A percentile compares a stretch with the other conserved stretches of the same genome.
phyloP scores from a whole-genome alignment of 2,113 vertebrate genomes.

The Colistium nudipinnis region DNA sequence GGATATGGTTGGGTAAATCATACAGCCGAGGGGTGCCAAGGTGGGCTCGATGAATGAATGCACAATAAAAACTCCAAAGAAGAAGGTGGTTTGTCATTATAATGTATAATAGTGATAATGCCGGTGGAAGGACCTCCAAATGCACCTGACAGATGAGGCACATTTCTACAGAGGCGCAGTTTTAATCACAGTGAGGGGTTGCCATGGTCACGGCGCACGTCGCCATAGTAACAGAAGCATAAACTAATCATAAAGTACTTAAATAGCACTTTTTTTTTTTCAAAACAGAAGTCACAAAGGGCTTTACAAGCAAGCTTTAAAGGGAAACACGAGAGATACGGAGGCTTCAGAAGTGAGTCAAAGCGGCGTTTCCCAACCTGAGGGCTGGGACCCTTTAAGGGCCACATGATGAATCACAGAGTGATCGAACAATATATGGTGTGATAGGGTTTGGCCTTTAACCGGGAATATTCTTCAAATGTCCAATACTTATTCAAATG shows the following conservation, averaged over 20 bases:
- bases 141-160: conserved; percentile 25
- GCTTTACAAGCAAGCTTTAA: conserved; percentile 7
- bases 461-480: too few species aligned
- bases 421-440: not conserved
- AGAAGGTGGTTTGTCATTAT: not conserved
- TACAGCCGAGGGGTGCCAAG: conserved; percentile 10
- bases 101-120: not conserved
- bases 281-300: conserved; percentile 13
- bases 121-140: conserved; percentile 6
- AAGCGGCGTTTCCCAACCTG: too few species aligned
- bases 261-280: not conserved
- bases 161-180: not conserved
- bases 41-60: not conserved
- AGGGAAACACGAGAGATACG: not conserved
- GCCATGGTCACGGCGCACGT: conserved; percentile 13
- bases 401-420: not conserved
- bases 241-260: conserved; percentile 42
- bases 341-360: not conserved
- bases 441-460: too few species aligned
- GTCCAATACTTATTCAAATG: too few species aligned
- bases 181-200: conserved; percentile 1
- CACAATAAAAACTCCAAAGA: not conserved
- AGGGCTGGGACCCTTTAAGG: not conserved
- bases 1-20: conserved; percentile 22
- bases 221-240: conserved; percentile 14